These are phyloP conservation scores for Ormyrus pomaceus DNA, from an alignment of 2,888 invertebrate genomes.

Conservation along the genomic window DNA sequence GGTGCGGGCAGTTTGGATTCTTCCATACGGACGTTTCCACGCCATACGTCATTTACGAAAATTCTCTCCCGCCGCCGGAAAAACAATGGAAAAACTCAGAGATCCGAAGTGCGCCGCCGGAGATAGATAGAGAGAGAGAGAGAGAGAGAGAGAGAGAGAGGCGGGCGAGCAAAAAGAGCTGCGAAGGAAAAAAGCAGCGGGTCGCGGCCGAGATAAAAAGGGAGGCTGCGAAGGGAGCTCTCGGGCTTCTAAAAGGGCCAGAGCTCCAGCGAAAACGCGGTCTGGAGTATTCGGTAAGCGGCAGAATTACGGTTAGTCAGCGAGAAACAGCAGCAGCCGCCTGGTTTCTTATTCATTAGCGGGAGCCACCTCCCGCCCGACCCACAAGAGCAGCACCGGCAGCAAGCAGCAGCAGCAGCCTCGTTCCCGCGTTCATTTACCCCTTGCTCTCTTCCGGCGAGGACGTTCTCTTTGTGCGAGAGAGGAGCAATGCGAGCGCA, in stretches of 20 bases:
- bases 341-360: conserved; percentile 34
- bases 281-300: background rate
- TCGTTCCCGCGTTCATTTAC: background rate
- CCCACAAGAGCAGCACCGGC: background rate
- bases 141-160: background rate
- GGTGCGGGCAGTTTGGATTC: background rate
- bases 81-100: conserved; percentile 3
- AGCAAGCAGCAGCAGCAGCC: background rate
- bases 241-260: background rate
- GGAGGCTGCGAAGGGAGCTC: background rate
- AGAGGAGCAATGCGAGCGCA: background rate
- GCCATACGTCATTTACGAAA: conserved; percentile 25
- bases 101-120: background rate
- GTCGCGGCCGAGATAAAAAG: background rate
- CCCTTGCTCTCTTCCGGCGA: background rate
- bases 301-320: conserved; percentile 34
- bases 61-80: conserved; percentile 7
- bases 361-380: background rate
- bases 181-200: background rate
- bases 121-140: background rate
- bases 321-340: conserved; percentile 4
- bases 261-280: background rate
- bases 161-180: background rate
- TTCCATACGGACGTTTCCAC: background rate
- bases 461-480: background rate